Conservation (phyloP, 2,797 vertebrate species). For the Spatula clypeata region DNA sequence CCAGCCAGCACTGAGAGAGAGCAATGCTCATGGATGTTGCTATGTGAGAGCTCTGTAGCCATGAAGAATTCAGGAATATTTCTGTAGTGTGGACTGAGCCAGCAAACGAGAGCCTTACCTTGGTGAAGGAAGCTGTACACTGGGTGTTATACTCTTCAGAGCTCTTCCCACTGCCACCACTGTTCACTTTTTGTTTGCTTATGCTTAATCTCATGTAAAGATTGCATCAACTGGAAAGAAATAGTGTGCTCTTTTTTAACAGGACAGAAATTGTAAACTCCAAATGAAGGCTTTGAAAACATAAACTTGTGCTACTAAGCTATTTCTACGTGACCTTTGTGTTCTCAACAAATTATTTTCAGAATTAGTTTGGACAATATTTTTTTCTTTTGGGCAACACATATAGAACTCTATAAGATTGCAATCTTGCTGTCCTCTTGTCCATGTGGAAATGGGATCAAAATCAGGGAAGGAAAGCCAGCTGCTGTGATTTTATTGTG, state of each 20-base stretch:
- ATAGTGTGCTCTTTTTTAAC: neutral
- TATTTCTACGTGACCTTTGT: neutral
- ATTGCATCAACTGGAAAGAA: neutral
- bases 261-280: neutral
- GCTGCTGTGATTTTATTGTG: neutral
- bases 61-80: neutral
- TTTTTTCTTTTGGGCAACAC: neutral
- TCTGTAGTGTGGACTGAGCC: neutral
- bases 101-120: neutral
- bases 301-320: neutral
- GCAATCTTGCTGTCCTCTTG: neutral
- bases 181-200: neutral
- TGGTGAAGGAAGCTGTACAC: neutral
- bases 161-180: neutral
- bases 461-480: neutral
- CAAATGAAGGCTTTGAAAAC: neutral
- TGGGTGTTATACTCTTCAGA: neutral
- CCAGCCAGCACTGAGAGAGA: rapidly evolving
- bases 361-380: neutral
- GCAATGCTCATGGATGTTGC: neutral
- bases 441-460: neutral
- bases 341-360: neutral
- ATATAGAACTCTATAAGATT: neutral
- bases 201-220: neutral
- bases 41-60: neutral